Conservation (phyloP, 2,797 vertebrate genomes). For the Scolopax rusticola region DNA sequence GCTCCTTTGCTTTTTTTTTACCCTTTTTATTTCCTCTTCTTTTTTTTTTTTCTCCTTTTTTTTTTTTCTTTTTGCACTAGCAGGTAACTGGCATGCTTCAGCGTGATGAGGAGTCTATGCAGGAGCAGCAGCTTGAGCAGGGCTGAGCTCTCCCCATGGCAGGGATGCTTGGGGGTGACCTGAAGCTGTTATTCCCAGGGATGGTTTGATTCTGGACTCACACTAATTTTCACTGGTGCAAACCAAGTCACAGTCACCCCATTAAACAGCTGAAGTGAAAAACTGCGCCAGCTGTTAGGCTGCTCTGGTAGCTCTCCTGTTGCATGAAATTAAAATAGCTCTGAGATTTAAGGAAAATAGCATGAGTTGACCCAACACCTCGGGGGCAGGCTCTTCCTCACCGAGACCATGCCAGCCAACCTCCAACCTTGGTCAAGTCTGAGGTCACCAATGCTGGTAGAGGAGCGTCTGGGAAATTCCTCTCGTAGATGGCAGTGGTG, state of each 20-base stretch:
- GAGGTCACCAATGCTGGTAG: fast-evolving
- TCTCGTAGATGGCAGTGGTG: fast-evolving
- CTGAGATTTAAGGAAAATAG: background rate
- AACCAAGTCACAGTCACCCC: background rate
- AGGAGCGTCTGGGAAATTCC: fast-evolving
- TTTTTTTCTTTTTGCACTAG: background rate
- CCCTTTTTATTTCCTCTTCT: fast-evolving
- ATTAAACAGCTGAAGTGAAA: constrained; percentile 48
- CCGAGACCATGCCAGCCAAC: background rate
- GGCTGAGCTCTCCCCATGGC: background rate
- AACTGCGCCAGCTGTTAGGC: background rate
- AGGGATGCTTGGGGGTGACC: background rate
- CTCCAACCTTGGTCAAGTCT: fast-evolving
- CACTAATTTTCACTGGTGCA: background rate
- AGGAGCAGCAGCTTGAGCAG: background rate
- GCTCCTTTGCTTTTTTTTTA: background rate
- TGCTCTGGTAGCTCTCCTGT: background rate
- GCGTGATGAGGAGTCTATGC: background rate
- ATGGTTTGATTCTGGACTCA: background rate
- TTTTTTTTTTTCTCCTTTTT: background rate
- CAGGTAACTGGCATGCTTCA: background rate
- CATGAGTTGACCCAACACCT: background rate
- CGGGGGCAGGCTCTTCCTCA: background rate
- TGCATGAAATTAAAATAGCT: background rate
- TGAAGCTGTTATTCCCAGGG: background rate